Evolutionary conservation across 2,888 invertebrate genomes (phyloP).

Genomic region (Leptogaster cylindrica): DNA sequence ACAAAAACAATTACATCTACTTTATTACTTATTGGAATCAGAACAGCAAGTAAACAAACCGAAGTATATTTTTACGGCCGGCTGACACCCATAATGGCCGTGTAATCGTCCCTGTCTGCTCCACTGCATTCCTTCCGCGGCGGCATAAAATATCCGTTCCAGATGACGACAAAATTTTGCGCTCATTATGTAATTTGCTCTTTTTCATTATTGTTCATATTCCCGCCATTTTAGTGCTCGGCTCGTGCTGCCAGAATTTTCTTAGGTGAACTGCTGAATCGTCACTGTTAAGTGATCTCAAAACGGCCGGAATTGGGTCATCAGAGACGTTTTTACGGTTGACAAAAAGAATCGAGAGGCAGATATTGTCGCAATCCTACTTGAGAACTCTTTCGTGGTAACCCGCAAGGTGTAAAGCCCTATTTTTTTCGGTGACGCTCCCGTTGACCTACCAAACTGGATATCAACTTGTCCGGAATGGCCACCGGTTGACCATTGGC

Average conservation of each 20-base stretch:
- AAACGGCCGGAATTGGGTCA: slow-evolving; percentile 30
- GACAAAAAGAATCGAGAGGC: slow-evolving; percentile 1
- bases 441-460: slow-evolving; percentile 31
- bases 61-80: slow-evolving; percentile 25
- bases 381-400: background rate
- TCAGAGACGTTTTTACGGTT: slow-evolving; percentile 25
- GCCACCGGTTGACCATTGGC: slow-evolving; percentile 18
- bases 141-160: background rate
- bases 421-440: slow-evolving; percentile 14
- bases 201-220: no score
- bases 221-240: no score
- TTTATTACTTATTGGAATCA: slow-evolving; percentile 22
- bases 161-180: slow-evolving; percentile 34
- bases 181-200: slow-evolving; percentile 40
- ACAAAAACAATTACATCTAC: slow-evolving; percentile 18
- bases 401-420: background rate
- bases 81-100: slow-evolving; percentile 12
- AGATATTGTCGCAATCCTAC: slow-evolving; percentile 9
- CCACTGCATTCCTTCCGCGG: background rate
- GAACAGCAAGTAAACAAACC: slow-evolving; percentile 31
- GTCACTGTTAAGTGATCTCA: slow-evolving; percentile 18
- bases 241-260: slow-evolving; percentile 11
- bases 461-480: background rate
- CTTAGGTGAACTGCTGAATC: background rate
- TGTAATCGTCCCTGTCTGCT: slow-evolving; percentile 15